Conservation (phyloP, 2,797 vertebrate genomes). For the Delichon dasypus region DNA sequence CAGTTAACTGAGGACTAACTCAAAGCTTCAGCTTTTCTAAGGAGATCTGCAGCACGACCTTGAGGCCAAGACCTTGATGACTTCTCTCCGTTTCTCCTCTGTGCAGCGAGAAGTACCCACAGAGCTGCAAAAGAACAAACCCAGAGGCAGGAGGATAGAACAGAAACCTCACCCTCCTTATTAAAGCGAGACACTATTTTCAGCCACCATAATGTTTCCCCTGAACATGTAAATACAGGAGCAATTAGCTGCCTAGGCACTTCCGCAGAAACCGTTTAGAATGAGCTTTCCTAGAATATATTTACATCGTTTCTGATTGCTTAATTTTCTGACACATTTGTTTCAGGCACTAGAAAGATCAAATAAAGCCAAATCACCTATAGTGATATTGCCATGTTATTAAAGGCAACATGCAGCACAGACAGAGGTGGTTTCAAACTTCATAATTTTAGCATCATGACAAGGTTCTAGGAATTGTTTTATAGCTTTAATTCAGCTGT, state of each 20-base stretch:
- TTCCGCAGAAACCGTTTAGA: conserved; percentile 46
- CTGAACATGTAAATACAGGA: conserved; percentile 49
- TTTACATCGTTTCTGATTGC: conserved; percentile 43
- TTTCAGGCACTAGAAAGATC: conserved; percentile 31
- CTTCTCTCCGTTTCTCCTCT: not conserved
- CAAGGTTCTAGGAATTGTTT: not conserved
- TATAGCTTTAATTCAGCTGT: not conserved
- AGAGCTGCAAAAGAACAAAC: not conserved
- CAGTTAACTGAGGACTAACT: not conserved
- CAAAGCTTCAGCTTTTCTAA: not conserved
- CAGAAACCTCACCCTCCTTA: not conserved
- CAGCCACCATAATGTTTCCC: conserved; percentile 44
- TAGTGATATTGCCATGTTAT: not conserved
- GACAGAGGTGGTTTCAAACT: not conserved
- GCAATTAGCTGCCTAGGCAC: conserved; percentile 58
- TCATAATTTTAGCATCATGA: not conserved
- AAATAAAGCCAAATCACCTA: not conserved
- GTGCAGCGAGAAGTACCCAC: not conserved
- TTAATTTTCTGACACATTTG: conserved; percentile 60
- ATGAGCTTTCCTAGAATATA: conserved; percentile 55
- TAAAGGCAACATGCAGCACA: conserved; percentile 18
- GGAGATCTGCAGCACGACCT: not conserved
- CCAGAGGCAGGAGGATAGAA: not conserved
- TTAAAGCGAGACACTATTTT: conserved; percentile 40
- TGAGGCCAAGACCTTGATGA: conserved; percentile 37